phyloP scores from a whole-genome alignment of 2,888 invertebrate genomes.

The Meteorus cinctellus region DNA sequence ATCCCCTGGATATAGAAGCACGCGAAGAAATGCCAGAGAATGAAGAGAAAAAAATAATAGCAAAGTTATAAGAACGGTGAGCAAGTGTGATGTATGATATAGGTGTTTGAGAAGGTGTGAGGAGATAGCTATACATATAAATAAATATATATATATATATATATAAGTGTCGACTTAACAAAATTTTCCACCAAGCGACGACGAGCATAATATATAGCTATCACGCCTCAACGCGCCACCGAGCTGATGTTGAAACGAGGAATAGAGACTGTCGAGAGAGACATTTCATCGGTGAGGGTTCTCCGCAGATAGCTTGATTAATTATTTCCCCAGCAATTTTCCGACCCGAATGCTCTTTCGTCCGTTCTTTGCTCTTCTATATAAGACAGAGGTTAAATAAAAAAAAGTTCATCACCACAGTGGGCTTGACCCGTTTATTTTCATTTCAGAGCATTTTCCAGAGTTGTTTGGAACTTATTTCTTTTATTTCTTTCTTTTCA shows the following conservation, averaged over 20 bases:
- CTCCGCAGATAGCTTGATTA: slow-evolving; percentile 50
- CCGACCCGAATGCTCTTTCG: slow-evolving; percentile 17
- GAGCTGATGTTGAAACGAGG: neutral
- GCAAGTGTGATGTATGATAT: neutral
- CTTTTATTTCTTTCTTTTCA: no score
- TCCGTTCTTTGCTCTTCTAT: slow-evolving; percentile 7
- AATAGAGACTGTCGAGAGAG: slow-evolving; percentile 18
- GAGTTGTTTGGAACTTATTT: no score
- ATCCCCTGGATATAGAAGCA: neutral
- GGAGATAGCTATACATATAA: neutral
- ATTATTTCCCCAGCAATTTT: slow-evolving; percentile 52
- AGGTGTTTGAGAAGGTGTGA: neutral
- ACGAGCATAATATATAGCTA: slow-evolving; percentile 21
- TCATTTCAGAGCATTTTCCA: neutral
- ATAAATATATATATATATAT: no score
- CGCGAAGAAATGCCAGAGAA: neutral
- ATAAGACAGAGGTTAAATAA: neutral
- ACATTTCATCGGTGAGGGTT: slow-evolving; percentile 18
- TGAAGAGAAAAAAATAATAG: neutral
- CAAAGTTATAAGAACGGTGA: neutral
- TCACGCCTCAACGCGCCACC: slow-evolving; percentile 21
- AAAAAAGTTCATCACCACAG: slow-evolving; percentile 1
- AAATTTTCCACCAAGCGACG: slow-evolving; percentile 44
- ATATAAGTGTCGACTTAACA: slow-evolving; percentile 37
- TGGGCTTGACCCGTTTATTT: neutral